phyloP scores from a whole-genome alignment of 1,140 invertebrate genomes.

The Neodiprion fabricii region DNA sequence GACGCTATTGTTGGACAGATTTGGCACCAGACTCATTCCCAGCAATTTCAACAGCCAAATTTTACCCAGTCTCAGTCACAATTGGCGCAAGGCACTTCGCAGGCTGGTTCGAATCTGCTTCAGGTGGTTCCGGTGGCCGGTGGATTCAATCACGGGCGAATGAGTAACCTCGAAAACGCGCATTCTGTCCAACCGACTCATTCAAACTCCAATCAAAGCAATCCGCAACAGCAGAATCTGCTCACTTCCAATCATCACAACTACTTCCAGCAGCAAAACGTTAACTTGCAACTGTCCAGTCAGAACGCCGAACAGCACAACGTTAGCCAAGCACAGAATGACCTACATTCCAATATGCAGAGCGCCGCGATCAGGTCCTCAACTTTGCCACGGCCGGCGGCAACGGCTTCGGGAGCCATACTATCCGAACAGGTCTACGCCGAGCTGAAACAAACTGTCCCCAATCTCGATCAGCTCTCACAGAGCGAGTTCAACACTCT shows the following conservation, averaged over 20 bases:
- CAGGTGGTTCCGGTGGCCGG: constrained; percentile 25
- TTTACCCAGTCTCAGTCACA: constrained; percentile 1
- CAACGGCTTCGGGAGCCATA: constrained; percentile 21
- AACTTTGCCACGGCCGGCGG: constrained; percentile 28
- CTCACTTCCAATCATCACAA: background rate
- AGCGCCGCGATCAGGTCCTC: constrained; percentile 6
- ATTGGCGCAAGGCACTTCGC: constrained; percentile 14
- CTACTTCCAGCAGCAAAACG: background rate
- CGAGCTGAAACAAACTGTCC: constrained; percentile 54
- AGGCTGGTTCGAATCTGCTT: constrained; percentile 24
- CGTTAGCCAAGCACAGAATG: constrained; percentile 43
- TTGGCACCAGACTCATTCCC: constrained; percentile 46
- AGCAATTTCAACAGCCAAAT: background rate
- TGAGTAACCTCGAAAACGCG: constrained; percentile 18
- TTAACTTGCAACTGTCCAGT: background rate
- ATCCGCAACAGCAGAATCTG: constrained; percentile 24
- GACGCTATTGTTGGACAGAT: constrained; percentile 51
- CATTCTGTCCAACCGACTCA: constrained; percentile 15
- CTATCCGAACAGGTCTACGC: constrained; percentile 56
- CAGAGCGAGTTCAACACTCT: constrained; percentile 60
- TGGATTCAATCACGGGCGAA: background rate
- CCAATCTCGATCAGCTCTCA: constrained; percentile 55
- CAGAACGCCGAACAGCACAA: background rate
- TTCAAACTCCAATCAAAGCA: constrained; percentile 17
- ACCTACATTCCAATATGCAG: constrained; percentile 33